These are phyloP conservation scores for Auanema freiburgensis DNA, from an alignment of 2,888 invertebrate genomes.

Conservation along the genomic window DNA sequence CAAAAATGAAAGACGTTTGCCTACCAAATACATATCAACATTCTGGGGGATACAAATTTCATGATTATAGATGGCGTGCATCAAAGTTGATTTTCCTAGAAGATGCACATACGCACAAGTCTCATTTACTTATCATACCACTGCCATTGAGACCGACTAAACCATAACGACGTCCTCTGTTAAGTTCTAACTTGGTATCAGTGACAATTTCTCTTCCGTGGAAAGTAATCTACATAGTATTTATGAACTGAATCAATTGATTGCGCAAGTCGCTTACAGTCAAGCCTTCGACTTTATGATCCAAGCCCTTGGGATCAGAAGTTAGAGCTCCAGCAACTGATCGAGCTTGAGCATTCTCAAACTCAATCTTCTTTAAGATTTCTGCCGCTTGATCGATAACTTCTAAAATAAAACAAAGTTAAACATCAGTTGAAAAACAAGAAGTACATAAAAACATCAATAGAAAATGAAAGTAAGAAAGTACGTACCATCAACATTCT, in stretches of 20 bases:
- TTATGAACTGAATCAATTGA: neutral
- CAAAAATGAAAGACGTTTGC: neutral
- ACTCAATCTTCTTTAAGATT: constrained; percentile 71
- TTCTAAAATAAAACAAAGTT: constrained; percentile 18
- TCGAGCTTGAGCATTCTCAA: constrained; percentile 85
- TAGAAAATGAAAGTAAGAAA: neutral
- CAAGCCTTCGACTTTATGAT: constrained; percentile 80
- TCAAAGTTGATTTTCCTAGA: constrained; percentile 85
- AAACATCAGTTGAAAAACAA: neutral
- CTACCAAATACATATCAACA: constrained; percentile 93
- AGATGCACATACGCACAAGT: neutral
- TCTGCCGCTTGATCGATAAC: constrained; percentile 56
- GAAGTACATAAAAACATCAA: constrained; percentile 1
- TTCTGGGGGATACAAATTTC: constrained; percentile 93
- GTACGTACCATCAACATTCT: constrained; percentile 24
- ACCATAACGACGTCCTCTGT: constrained; percentile 94
- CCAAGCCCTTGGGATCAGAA: constrained; percentile 91
- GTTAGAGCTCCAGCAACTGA: constrained; percentile 92
- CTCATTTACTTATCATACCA: constrained; percentile 70
- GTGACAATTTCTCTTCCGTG: constrained; percentile 93
- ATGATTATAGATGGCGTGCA: constrained; percentile 86
- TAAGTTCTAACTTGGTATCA: constrained; percentile 93
- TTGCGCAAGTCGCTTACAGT: constrained; percentile 28
- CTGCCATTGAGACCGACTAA: constrained; percentile 95
- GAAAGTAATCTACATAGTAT: constrained; percentile 77